A percentile compares a stretch with the other conserved stretches of the same genome.
Conservation (phyloP, 2,797 vertebrate genomes). For the Neostethus bicornis region DNA sequence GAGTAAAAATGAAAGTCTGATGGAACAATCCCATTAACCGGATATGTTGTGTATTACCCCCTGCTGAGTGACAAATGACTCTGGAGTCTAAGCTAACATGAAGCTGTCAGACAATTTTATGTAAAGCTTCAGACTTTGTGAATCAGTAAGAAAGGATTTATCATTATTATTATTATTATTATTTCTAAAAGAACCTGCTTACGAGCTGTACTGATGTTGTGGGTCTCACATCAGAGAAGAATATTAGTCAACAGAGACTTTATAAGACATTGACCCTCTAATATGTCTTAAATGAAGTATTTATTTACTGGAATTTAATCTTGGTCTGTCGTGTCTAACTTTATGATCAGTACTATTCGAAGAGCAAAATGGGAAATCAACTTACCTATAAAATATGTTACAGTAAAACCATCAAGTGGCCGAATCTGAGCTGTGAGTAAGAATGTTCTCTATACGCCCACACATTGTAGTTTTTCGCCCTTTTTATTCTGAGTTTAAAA, state of each 20-base stretch:
- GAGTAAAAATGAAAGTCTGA: constrained; percentile 12
- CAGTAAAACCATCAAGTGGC: not conserved
- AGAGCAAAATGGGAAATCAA: no score
- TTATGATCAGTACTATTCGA: no score
- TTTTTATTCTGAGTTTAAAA: no score
- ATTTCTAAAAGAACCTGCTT: constrained; percentile 23
- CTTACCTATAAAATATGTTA: not conserved
- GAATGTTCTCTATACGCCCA: not conserved
- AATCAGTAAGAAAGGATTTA: constrained; percentile 12
- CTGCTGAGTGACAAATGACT: constrained; percentile 28
- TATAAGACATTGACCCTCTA: no score
- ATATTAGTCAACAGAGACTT: no score
- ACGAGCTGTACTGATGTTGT: not conserved
- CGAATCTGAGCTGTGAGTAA: not conserved
- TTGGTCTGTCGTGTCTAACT: no score
- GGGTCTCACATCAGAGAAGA: not conserved
- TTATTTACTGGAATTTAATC: no score
- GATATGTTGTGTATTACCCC: constrained; percentile 10
- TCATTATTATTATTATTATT: no score
- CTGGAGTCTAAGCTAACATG: constrained; percentile 34
- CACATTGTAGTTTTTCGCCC: not conserved
- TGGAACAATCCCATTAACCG: constrained; percentile 13
- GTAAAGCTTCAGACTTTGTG: constrained; percentile 14
- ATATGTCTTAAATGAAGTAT: no score
- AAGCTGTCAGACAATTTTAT: constrained; percentile 36